Percentiles rank a stretch among this genome's conserved stretches.
Conservation (phyloP, 2,888 invertebrate genomes). For the Caenorhabditis sp. region DNA sequence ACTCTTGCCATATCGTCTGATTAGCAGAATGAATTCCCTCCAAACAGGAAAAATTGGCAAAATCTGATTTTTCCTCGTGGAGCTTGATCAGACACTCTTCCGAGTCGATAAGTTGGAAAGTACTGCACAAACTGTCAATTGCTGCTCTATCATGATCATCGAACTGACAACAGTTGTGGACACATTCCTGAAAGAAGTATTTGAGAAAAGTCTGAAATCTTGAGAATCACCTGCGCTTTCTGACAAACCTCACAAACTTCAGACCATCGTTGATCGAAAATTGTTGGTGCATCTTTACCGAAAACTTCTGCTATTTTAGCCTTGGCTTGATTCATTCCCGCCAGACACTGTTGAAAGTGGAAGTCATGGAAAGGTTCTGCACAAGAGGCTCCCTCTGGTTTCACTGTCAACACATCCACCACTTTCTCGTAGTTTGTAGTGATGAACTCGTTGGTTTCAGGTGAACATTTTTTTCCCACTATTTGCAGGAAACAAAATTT, state of each 20-base stretch:
- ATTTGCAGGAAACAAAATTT: slow-evolving; percentile 10
- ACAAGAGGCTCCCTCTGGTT: slow-evolving; percentile 3
- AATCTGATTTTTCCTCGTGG: background rate
- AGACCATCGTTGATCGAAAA: background rate
- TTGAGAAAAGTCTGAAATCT: background rate
- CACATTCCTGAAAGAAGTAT: slow-evolving; percentile 12
- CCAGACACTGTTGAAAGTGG: slow-evolving; percentile 4
- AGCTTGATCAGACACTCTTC: background rate
- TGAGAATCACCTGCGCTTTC: slow-evolving; percentile 13
- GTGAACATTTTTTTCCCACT: background rate
- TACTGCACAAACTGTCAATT: background rate
- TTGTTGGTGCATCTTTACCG: background rate
- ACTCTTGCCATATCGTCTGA: background rate
- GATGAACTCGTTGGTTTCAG: background rate
- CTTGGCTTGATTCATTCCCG: background rate
- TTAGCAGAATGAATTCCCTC: background rate
- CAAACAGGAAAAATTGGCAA: background rate
- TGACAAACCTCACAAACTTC: background rate
- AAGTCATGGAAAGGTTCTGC: slow-evolving; percentile 24
- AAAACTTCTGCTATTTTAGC: background rate
- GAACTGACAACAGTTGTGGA: background rate
- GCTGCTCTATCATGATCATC: background rate
- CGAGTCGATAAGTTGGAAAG: background rate
- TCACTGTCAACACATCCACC: slow-evolving; percentile 12
- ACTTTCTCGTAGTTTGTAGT: background rate